phyloP scores from a whole-genome alignment of 2,113 vertebrate genomes.

The Microtus richardsoni region DNA sequence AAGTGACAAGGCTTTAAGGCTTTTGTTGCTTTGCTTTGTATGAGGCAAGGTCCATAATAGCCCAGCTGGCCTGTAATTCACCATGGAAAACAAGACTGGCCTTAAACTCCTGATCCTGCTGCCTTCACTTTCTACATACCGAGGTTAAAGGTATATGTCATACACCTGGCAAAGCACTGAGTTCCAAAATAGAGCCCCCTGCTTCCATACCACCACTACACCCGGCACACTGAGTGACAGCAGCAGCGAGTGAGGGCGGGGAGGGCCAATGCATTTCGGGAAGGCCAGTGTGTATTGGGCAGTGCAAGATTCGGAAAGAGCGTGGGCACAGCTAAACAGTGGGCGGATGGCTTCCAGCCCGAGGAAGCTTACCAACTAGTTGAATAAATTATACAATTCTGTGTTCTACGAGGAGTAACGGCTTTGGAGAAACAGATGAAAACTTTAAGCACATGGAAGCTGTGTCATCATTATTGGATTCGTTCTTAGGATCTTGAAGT shows the following conservation, averaged over 20 bases:
- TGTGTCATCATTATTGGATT: not conserved
- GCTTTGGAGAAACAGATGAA: not conserved
- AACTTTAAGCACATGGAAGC: not conserved
- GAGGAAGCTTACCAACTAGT: not conserved
- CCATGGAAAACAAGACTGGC: not conserved
- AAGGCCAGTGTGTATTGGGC: not conserved
- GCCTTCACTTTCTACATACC: not conserved
- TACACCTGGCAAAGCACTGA: not conserved
- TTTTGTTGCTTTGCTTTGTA: not conserved
- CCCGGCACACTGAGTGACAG: fast-evolving
- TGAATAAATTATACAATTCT: not conserved
- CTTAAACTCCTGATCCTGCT: not conserved
- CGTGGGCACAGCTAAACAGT: not conserved
- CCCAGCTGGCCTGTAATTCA: not conserved
- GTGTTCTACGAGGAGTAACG: not conserved
- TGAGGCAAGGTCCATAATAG: not conserved
- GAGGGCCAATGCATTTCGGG: not conserved
- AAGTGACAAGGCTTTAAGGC: not conserved
- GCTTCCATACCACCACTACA: not conserved
- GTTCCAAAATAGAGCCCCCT: not conserved
- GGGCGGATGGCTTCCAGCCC: not conserved
- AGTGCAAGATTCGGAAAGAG: not conserved
- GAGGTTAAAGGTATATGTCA: not conserved
- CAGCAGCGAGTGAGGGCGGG: not conserved
- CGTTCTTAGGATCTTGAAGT: not conserved